These are phyloP conservation scores for Epirrita christyi DNA, from an alignment of 2,888 invertebrate species.

Conservation along the genomic window DNA sequence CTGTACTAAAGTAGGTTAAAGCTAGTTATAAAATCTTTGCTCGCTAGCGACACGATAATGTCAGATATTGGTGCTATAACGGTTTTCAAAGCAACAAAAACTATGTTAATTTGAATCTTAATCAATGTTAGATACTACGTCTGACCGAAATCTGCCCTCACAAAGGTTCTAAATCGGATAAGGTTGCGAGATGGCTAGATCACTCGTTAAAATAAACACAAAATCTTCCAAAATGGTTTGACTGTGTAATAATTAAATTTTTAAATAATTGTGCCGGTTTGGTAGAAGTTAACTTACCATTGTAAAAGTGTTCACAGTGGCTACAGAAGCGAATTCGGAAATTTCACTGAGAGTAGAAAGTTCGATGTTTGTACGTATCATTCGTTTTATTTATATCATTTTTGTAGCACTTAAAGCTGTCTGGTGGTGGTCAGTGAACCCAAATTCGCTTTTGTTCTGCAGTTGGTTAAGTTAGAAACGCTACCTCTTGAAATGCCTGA, in stretches of 20 bases:
- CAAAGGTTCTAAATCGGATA: too few species aligned
- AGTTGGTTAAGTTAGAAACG: slow-evolving; percentile 59
- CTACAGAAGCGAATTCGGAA: slow-evolving; percentile 33
- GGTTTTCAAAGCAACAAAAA: too few species aligned
- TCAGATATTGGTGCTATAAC: too few species aligned
- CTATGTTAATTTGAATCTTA: too few species aligned
- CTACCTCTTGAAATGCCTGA: slow-evolving; percentile 81
- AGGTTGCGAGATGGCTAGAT: too few species aligned
- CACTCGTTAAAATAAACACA: slow-evolving; percentile 12
- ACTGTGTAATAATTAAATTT: slow-evolving; percentile 44
- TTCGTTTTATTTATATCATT: slow-evolving; percentile 32
- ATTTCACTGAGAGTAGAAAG: slow-evolving; percentile 37
- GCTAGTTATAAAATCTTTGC: too few species aligned
- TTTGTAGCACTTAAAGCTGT: slow-evolving; percentile 29
- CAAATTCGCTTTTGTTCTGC: slow-evolving; percentile 30
- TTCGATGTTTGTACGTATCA: slow-evolving; percentile 23
- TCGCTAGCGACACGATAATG: too few species aligned
- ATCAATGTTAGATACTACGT: too few species aligned
- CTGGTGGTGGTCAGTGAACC: slow-evolving; percentile 21
- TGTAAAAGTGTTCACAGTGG: slow-evolving; percentile 43
- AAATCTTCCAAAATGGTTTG: slow-evolving; percentile 44
- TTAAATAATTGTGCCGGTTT: slow-evolving; percentile 46
- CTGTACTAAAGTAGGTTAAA: too few species aligned
- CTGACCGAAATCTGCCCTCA: too few species aligned
- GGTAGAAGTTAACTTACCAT: slow-evolving; percentile 58